A percentile compares a stretch with the other conserved stretches of the same genome.
Conservation (phyloP, 1,140 invertebrate genomes). For the Melanaphis sacchari region DNA sequence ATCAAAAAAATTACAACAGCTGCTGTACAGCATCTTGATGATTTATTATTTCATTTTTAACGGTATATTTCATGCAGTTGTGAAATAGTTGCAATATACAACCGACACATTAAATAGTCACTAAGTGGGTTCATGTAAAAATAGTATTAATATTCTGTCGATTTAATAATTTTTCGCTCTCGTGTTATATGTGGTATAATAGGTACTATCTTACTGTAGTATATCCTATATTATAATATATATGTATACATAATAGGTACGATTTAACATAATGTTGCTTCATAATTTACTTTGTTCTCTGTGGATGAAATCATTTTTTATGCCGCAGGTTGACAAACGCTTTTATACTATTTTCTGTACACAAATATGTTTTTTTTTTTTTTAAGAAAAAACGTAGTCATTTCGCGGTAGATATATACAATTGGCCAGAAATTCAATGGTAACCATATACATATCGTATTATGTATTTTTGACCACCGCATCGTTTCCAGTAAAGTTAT, state of each 20-base stretch:
- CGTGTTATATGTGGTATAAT: background rate
- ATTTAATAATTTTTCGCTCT: background rate
- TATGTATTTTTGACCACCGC: background rate
- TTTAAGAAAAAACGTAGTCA: background rate
- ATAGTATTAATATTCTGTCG: slow-evolving; percentile 29
- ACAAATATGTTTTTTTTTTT: background rate
- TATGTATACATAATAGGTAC: too few species aligned
- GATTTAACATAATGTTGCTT: background rate
- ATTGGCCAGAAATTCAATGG: slow-evolving; percentile 5
- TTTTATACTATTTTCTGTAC: background rate
- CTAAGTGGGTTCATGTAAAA: slow-evolving; percentile 30
- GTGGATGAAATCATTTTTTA: background rate
- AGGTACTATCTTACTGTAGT: too few species aligned
- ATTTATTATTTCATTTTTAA: slow-evolving; percentile 26
- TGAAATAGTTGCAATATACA: background rate
- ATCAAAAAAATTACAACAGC: background rate
- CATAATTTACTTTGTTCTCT: background rate
- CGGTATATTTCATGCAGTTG: slow-evolving; percentile 16
- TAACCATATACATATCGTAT: background rate
- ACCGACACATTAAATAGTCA: background rate
- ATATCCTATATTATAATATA: too few species aligned
- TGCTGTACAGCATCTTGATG: background rate
- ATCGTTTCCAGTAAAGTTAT: background rate
- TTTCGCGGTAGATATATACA: background rate
- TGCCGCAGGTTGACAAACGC: background rate